Conservation (phyloP, 2,797 vertebrate genomes). For the Aeoliscus strigatus region DNA sequence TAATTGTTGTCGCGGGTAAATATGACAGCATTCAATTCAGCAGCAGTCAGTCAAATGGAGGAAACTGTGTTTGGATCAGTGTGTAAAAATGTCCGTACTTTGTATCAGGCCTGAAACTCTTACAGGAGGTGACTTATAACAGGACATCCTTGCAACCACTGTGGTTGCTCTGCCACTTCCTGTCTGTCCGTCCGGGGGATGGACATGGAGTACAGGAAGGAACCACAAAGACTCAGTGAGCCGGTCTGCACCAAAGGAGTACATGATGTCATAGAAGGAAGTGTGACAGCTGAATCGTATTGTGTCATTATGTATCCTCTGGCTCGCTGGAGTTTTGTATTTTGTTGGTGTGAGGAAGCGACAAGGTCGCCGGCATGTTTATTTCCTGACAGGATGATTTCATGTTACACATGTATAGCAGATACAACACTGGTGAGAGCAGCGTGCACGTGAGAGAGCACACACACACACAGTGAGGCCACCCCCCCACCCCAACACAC, state of each 20-base stretch:
- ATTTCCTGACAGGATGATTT: constrained; percentile 28
- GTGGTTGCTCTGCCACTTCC: constrained; percentile 54
- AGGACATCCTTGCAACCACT: constrained; percentile 51
- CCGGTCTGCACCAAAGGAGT: constrained; percentile 40
- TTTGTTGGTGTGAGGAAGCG: constrained; percentile 25
- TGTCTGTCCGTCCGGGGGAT: constrained; percentile 43
- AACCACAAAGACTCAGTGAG: constrained; percentile 41
- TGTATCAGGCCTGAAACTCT: not conserved
- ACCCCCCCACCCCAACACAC: too few relatives aligned
- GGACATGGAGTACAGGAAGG: constrained; percentile 65
- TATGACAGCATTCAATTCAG: too few relatives aligned
- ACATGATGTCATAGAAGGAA: constrained; percentile 76
- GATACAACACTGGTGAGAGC: too few relatives aligned
- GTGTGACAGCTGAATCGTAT: constrained; percentile 57
- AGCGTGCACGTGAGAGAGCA: not conserved
- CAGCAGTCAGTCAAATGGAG: too few relatives aligned
- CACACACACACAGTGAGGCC: too few relatives aligned
- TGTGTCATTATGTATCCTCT: constrained; percentile 59
- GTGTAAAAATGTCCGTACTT: not conserved
- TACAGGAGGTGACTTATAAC: constrained; percentile 10
- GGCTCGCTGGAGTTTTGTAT: constrained; percentile 25
- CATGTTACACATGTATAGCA: not conserved
- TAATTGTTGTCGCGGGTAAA: too few relatives aligned
- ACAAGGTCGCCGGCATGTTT: constrained; percentile 42
- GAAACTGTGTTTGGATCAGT: too few relatives aligned